Base-by-base conservation (phyloP, 2,113 vertebrate species). In the Poecile atricapillus region DNA sequence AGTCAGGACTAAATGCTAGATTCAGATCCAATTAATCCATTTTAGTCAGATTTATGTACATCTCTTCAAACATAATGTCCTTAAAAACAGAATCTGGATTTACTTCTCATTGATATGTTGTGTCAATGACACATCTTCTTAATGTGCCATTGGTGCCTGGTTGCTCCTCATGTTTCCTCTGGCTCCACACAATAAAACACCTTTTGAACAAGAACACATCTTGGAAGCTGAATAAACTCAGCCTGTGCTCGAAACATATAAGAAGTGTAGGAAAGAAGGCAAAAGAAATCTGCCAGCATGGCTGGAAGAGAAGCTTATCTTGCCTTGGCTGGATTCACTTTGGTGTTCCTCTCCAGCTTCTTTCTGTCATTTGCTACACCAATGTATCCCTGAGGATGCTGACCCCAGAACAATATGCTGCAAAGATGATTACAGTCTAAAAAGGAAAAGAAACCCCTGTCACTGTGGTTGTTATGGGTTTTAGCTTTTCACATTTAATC, bases 401-500 rank as follows among this genome's bases (percentile, higher is more conserved):
- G 89, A 96, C 81, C 65, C 86, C 84, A 85, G 91, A 93, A 97
- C 90, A 97, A 89, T 93, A 85, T n/a, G 53, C 86, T 63, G 70
- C 81, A 96, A 91, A 93, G 94, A 91, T 95, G 77, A 97, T 95
- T 97, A 97, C 89, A 83, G 70, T 76, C 87, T 94, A 78, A 93
- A 92, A 92, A 89, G 90, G 73, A 92, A 96, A 94, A 94, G 96
- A 92, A 97, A 90, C 93, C 55, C 75, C 43, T 95, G 82, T 95
- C 83, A 90, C 68, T 39, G 88, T 95, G 69, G 63, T 89, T n/a
- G 27, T 91, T 83, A 77, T 75, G 67, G 92, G 86, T 88, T 96
- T 97, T 88, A 87, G 83, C 87, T 96, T 96, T 96, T 95, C 79
- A 76, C 79, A 91, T 92, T 90, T 97, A 97, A 96, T 97, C 94